Percentiles rank a stretch among this genome's conserved stretches.
Evolutionary conservation across 2,797 vertebrate species (phyloP).

Genomic region (Pantherophis vulpinus): DNA sequence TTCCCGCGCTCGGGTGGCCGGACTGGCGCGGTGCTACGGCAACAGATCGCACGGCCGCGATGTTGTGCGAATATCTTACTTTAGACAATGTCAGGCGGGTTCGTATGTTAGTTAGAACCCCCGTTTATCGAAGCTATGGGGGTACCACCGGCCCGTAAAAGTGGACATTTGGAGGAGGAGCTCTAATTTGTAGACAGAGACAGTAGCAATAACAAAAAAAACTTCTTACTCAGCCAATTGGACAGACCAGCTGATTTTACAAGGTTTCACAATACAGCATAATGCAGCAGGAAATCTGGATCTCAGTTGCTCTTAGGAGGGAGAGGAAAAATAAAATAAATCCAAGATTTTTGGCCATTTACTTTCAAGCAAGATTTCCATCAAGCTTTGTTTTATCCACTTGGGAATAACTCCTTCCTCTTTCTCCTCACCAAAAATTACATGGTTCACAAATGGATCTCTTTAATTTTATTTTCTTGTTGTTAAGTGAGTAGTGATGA

Average conservation of each 20-base stretch:
- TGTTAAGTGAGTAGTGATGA: background rate
- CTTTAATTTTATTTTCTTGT: background rate
- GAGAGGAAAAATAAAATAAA: background rate
- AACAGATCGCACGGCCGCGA: no score
- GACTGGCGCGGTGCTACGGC: background rate
- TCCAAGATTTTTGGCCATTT: background rate
- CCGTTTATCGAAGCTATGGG: background rate
- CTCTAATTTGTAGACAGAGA: background rate
- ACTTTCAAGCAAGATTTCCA: background rate
- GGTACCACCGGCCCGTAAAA: background rate
- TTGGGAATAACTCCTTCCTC: background rate
- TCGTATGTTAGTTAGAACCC: background rate
- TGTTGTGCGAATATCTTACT: background rate
- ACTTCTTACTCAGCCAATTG: constrained; percentile 23
- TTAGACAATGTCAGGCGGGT: background rate
- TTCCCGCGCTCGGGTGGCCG: background rate
- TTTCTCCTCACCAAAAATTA: background rate
- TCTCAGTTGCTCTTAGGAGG: background rate
- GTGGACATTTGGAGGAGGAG: background rate
- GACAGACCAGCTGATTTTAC: constrained; percentile 29
- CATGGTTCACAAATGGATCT: background rate
- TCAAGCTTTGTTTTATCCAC: background rate
- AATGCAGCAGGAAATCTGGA: background rate
- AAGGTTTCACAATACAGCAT: background rate
- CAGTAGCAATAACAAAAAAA: background rate